phyloP scores from a whole-genome alignment of 1,140 invertebrate species.

The Oedothorax gibbosus region DNA sequence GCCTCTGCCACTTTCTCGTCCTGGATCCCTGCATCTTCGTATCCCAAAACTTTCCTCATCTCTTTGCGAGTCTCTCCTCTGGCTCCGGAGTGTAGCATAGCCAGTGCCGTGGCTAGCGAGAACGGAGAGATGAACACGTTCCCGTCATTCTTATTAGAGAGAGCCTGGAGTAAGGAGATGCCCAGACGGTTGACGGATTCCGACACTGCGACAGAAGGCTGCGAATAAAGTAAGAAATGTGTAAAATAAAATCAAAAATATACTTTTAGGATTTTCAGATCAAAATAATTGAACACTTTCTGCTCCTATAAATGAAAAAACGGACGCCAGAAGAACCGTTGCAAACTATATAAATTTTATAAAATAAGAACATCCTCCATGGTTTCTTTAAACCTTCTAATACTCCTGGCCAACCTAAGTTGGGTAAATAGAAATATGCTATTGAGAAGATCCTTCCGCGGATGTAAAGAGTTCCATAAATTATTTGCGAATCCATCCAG shows the following conservation, averaged over 20 bases:
- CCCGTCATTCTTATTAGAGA: neutral
- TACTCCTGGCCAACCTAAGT: too few relatives aligned
- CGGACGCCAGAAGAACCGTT: too few relatives aligned
- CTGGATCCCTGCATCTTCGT: neutral
- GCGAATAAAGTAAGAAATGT: neutral
- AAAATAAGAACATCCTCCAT: too few relatives aligned
- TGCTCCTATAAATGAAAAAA: too few relatives aligned
- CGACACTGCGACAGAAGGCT: neutral
- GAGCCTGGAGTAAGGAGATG: neutral
- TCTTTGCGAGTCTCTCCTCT: conserved; percentile 59
- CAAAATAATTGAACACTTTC: too few relatives aligned
- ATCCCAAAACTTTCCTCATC: conserved; percentile 32
- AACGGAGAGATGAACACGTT: conserved; percentile 61
- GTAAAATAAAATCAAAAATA: neutral
- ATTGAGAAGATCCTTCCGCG: too few relatives aligned
- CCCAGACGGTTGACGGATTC: neutral
- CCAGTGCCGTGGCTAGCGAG: conserved; percentile 63
- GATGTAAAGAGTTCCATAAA: too few relatives aligned
- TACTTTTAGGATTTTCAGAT: neutral
- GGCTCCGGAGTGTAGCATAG: conserved; percentile 64
- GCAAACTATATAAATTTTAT: too few relatives aligned
- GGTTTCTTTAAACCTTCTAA: too few relatives aligned
- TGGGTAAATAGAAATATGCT: too few relatives aligned
- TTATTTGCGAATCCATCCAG: too few relatives aligned
- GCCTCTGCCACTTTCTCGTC: too few relatives aligned